Conservation (phyloP, 2,888 invertebrate species). For the Creontiades dilutus region DNA sequence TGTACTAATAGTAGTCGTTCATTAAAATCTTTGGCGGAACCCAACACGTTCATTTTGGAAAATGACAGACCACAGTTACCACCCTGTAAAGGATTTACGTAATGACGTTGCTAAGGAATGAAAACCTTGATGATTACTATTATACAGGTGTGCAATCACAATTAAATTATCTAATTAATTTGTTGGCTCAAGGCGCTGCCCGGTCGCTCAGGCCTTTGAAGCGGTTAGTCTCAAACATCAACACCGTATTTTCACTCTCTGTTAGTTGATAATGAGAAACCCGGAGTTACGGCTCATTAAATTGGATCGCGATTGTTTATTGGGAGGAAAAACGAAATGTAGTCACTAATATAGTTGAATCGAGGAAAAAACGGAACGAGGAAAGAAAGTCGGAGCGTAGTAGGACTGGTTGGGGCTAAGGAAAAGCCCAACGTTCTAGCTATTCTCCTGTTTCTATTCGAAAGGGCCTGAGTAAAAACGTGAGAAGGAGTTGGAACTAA, state of each 20-base stretch:
- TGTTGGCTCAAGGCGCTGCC: neutral
- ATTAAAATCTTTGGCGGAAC: too few species aligned
- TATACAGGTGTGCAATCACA: neutral
- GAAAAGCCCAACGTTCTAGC: neutral
- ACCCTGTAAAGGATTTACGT: too few species aligned
- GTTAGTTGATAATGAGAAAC: too few species aligned
- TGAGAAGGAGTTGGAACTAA: slow-evolving; percentile 25
- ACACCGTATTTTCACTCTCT: too few species aligned
- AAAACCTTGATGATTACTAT: too few species aligned
- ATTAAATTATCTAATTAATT: neutral
- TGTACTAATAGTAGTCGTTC: too few species aligned
- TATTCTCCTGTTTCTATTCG: slow-evolving; percentile 13
- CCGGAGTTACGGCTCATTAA: neutral
- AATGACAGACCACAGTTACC: too few species aligned
- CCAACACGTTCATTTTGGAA: too few species aligned
- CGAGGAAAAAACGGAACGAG: neutral
- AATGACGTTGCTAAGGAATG: too few species aligned
- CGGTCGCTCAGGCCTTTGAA: too few species aligned
- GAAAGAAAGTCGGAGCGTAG: neutral
- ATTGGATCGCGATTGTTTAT: neutral
- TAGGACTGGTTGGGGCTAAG: neutral
- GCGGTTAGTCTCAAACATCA: too few species aligned
- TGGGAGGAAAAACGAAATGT: neutral
- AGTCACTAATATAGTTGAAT: neutral
- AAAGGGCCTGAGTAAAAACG: neutral